phyloP scores from a whole-genome alignment of 2,113 vertebrate genomes.

The Phaethon lepturus region DNA sequence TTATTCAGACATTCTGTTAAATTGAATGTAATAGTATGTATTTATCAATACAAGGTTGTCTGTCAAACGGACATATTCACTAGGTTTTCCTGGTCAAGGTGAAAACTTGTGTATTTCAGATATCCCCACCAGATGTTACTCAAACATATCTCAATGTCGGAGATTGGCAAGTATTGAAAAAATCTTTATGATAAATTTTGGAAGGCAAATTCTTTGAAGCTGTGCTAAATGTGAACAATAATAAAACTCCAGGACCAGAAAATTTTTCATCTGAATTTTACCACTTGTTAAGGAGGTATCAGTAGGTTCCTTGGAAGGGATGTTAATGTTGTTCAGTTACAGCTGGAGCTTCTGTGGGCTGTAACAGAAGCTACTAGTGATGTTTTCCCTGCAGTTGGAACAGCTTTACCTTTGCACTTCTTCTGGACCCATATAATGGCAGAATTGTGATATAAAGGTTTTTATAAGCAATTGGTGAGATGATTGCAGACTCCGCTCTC shows the following conservation, averaged over 20 bases:
- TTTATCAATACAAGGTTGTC: not conserved
- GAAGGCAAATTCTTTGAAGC: not conserved
- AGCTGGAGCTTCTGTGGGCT: not conserved
- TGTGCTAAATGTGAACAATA: not conserved
- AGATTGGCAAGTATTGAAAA: not conserved
- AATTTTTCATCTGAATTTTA: not conserved
- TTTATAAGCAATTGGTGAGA: not conserved
- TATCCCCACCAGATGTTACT: not conserved
- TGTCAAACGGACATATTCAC: not conserved
- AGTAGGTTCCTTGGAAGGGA: not conserved
- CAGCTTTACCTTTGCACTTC: not conserved
- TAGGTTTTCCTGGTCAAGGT: not conserved
- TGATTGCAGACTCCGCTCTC: not conserved
- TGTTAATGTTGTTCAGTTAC: not conserved
- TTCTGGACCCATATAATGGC: not conserved
- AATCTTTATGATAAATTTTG: not conserved
- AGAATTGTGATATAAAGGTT: not conserved
- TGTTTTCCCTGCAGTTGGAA: not conserved
- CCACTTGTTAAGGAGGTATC: not conserved
- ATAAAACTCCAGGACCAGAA: not conserved
- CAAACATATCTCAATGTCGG: accelerated
- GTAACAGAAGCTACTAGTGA: not conserved
- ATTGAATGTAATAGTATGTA: not conserved
- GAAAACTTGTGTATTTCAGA: not conserved
- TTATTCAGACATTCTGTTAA: not conserved